Base-by-base conservation (phyloP, 2,888 invertebrate species). In the Calephelis perditalis region DNA sequence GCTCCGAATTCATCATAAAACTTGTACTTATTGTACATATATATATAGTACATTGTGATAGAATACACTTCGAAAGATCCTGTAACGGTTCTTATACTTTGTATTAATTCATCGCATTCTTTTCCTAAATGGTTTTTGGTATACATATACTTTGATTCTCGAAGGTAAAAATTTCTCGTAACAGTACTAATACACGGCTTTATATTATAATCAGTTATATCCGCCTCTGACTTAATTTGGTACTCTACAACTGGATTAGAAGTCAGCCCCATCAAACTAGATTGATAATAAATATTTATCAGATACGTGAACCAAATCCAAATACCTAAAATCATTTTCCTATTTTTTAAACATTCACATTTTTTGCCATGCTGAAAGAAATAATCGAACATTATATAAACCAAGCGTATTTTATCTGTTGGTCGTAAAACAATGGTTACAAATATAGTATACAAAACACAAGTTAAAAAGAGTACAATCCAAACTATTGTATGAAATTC, bases 231-330 rank as follows among this genome's bases (percentile, higher is more conserved):
- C 0, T 73, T 68, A 47, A 83, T 70, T 67, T 85, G 84, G 60
- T 79, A 75, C 11, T 73, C 70, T 7, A 63, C 61, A 2, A 63
- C 62, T 0, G 79, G 78, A 40, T 79, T 63, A 0, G 76, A 74
- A 3, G 71, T 73, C 0, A 81, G 60, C 65, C 81, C 77, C 9
- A 76, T 70, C 8, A 83, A 65, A 56, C 69, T 75, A 0, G 81
- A 74, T 40, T 75, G 73, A 57, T 83, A 84, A 60, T 70, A 73
- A 0, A 71, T 62, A 57, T 74, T 77, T 3, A 82, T 69, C 0
- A 82, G 62, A 61, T 72, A 79, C 0, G 78, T 71, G 58, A 78
- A 83, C 70, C 75, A 70, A 5, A 82, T 65, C 84, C 83, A 84
- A 7, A 70, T 59, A 8, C 79, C 70, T 3, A 81, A 65, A 3